Percentiles rank a stretch among this genome's conserved stretches.
phyloP scores from a whole-genome alignment of 2,797 vertebrate genomes.

The Muscicapa comitata region DNA sequence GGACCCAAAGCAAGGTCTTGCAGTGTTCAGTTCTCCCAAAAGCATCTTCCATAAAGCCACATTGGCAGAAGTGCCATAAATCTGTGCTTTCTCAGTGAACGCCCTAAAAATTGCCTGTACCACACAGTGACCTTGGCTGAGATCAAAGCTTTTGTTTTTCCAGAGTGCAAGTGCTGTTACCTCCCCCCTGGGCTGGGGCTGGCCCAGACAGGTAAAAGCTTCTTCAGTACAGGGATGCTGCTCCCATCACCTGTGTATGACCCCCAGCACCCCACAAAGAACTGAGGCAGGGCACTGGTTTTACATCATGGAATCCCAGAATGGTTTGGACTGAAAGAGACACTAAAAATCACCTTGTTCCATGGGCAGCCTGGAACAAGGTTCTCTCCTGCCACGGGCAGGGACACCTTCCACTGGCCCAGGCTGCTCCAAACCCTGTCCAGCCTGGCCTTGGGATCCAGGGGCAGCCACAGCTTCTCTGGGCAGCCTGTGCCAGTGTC shows the following conservation, averaged over 20 bases:
- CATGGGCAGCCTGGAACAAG: not conserved
- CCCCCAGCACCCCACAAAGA: not conserved
- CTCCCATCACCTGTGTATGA: not conserved
- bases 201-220: not conserved
- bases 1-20: not conserved
- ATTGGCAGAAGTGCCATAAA: not conserved
- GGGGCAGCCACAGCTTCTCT: not conserved
- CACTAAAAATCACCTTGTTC: not conserved
- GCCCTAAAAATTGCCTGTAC: not conserved
- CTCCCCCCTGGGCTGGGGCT: not conserved
- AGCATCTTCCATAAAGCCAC: not conserved
- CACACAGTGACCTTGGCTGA: not conserved
- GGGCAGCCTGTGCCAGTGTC: not conserved
- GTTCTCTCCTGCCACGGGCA: not conserved
- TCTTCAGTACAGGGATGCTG: not conserved
- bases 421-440: rapidly evolving
- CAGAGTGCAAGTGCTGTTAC: not conserved
- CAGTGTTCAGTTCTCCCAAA: not conserved
- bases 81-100: not conserved
- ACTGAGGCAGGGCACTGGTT: not conserved
- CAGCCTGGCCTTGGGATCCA: not conserved
- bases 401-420: rapidly evolving
- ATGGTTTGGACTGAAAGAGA: not conserved
- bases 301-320: not conserved
- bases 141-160: not conserved